A percentile compares a stretch with the other conserved stretches of the same genome.
Evolutionary conservation across 2,113 vertebrate species (phyloP).

Genomic region (Pomatostomus ruficeps): DNA sequence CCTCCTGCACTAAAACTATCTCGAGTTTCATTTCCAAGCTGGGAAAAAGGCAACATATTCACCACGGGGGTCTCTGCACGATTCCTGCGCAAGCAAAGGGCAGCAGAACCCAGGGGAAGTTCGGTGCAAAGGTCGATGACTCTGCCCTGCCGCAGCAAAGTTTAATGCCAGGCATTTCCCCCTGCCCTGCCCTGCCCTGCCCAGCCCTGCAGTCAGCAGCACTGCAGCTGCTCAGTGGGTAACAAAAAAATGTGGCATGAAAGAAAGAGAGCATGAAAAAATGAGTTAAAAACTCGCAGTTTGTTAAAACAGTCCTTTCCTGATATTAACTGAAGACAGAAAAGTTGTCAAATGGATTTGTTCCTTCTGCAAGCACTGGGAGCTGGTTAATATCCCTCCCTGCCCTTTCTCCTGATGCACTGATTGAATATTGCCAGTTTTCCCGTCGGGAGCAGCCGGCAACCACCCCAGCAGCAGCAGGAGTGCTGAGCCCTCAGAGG

Average conservation of each 20-base stretch:
- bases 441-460: not conserved
- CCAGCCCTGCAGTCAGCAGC: not conserved
- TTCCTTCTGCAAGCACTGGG: not conserved
- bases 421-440: not conserved
- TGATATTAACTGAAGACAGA: not conserved
- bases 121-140: rapidly evolving
- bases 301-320: not conserved
- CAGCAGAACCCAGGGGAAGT: rapidly evolving
- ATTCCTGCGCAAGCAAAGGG: rapidly evolving
- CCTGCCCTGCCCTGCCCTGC: not conserved
- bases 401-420: not conserved
- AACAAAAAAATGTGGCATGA: not conserved
- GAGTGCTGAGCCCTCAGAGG: not conserved
- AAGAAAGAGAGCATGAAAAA: not conserved
- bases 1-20: too few relatives aligned
- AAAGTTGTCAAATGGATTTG: not conserved
- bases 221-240: not conserved
- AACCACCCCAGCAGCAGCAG: not conserved
- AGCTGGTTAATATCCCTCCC: not conserved
- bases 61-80: not conserved
- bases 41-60: too few relatives aligned
- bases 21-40: too few relatives aligned
- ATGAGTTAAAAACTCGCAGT: rapidly evolving
- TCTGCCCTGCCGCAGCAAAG: not conserved
- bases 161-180: not conserved